These are phyloP conservation scores for Dendrocincla fuliginosa DNA, from an alignment of 2,797 vertebrate genomes.

Conservation along the genomic window DNA sequence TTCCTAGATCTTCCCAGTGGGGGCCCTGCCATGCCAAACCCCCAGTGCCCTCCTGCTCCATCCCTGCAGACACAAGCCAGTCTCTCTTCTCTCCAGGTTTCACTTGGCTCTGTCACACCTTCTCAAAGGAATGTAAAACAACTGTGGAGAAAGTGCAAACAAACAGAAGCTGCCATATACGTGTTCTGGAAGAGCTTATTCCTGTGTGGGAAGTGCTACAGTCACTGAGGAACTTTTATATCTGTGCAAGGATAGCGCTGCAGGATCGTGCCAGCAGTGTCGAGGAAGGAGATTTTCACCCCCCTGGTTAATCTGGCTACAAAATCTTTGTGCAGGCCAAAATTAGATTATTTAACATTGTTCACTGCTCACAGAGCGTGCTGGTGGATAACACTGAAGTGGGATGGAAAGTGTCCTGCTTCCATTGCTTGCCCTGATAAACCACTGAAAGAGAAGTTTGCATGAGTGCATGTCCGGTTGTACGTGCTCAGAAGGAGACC, in stretches of 20 bases:
- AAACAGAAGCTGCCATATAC: conserved; percentile 14
- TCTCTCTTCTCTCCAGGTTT: not conserved
- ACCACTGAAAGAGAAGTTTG: not conserved
- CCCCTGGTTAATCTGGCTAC: not conserved
- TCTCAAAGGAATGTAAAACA: not conserved
- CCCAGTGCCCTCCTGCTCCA: not conserved
- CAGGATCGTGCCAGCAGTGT: not conserved
- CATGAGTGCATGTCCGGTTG: not conserved
- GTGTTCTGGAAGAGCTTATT: not conserved
- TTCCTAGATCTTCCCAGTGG: not conserved
- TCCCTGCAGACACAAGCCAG: not conserved
- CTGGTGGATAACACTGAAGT: not conserved
- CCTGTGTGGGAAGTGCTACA: conserved; percentile 6
- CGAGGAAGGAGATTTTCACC: not conserved
- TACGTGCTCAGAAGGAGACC: not conserved
- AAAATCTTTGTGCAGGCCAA: not conserved
- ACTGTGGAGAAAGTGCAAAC: not conserved
- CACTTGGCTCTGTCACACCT: not conserved
- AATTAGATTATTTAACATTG: not conserved
- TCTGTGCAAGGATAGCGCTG: not conserved
- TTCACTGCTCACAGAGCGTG: not conserved
- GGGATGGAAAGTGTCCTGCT: not conserved
- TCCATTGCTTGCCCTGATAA: not conserved
- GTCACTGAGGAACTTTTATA: not conserved
- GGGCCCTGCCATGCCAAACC: accelerated